phyloP scores from a whole-genome alignment of 2,888 invertebrate species.

The Drosophila diplacantha region DNA sequence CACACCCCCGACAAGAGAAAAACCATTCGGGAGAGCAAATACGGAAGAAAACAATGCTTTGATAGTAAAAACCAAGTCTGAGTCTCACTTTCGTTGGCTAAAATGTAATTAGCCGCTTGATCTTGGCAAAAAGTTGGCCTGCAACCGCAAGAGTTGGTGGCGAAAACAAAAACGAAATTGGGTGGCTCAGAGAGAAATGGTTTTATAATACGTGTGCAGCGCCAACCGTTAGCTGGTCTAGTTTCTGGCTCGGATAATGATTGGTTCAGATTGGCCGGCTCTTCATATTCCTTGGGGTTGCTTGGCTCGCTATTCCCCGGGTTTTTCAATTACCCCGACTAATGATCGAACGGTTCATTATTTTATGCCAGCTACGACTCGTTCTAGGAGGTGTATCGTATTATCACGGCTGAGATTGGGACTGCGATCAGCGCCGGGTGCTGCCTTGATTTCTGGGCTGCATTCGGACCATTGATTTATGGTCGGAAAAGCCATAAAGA shows the following conservation, averaged over 20 bases:
- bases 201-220: slow-evolving; percentile 60
- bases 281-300: slow-evolving; percentile 34
- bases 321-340: slow-evolving; percentile 57
- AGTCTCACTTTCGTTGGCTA: slow-evolving; percentile 56
- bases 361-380: slow-evolving; percentile 23
- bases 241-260: slow-evolving; percentile 61
- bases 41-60: slow-evolving; percentile 36
- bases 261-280: slow-evolving; percentile 24
- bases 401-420: slow-evolving; percentile 45
- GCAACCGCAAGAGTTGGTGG: slow-evolving; percentile 30
- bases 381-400: slow-evolving; percentile 14
- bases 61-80: background rate
- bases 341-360: slow-evolving; percentile 60
- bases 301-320: slow-evolving; percentile 25
- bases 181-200: slow-evolving; percentile 59
- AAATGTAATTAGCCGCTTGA: slow-evolving; percentile 58
- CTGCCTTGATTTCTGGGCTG: slow-evolving; percentile 15
- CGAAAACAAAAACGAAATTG: slow-evolving; percentile 45
- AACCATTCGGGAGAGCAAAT: slow-evolving; percentile 1
- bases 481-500: slow-evolving; percentile 29
- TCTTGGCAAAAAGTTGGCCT: slow-evolving; percentile 43
- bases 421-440: slow-evolving; percentile 41
- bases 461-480: slow-evolving; percentile 27
- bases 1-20: slow-evolving; percentile 23
- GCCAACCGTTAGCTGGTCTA: slow-evolving; percentile 62